Evolutionary conservation across 2,113 vertebrate genomes (phyloP).

Genomic region (Oncorhynchus gorbuscha): DNA sequence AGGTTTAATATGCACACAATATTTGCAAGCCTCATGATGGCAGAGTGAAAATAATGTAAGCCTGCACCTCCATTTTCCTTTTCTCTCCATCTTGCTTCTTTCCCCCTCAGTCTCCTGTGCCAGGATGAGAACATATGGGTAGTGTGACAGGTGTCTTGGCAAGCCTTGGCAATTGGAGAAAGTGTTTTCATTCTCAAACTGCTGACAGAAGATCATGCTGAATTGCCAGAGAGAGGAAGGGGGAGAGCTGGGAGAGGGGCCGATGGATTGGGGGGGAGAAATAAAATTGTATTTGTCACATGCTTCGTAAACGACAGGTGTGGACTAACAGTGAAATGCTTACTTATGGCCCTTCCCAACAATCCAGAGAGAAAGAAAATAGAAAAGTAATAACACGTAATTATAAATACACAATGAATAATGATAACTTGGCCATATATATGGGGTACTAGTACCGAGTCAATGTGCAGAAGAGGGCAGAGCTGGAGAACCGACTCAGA

Average conservation of each 20-base stretch:
- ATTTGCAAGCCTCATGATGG: slow-evolving; percentile 24
- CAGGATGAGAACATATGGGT: slow-evolving; percentile 45
- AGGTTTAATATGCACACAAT: slow-evolving; percentile 28
- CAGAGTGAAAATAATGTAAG: slow-evolving; percentile 20
- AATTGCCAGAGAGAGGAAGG: slow-evolving; percentile 43
- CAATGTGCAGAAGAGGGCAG: not conserved
- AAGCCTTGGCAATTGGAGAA: slow-evolving; percentile 58
- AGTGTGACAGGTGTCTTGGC: slow-evolving; percentile 63
- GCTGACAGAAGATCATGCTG: slow-evolving; percentile 60
- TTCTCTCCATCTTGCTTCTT: slow-evolving; percentile 26
- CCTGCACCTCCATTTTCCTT: not conserved
- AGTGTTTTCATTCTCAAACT: slow-evolving; percentile 62
- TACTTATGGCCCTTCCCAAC: too few relatives aligned
- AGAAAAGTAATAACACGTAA: too few relatives aligned
- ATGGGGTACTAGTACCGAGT: too few relatives aligned
- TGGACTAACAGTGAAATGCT: too few relatives aligned
- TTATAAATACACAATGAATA: too few relatives aligned
- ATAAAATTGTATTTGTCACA: too few relatives aligned
- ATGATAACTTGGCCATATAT: too few relatives aligned
- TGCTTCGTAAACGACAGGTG: too few relatives aligned
- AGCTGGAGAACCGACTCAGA: slow-evolving; percentile 23
- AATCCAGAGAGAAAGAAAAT: too few relatives aligned
- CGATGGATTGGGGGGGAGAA: slow-evolving; percentile 31
- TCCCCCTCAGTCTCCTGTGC: slow-evolving; percentile 13
- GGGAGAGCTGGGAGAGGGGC: slow-evolving; percentile 19